Conservation (phyloP, 2,113 vertebrate species). For the Malurus cyaneus region DNA sequence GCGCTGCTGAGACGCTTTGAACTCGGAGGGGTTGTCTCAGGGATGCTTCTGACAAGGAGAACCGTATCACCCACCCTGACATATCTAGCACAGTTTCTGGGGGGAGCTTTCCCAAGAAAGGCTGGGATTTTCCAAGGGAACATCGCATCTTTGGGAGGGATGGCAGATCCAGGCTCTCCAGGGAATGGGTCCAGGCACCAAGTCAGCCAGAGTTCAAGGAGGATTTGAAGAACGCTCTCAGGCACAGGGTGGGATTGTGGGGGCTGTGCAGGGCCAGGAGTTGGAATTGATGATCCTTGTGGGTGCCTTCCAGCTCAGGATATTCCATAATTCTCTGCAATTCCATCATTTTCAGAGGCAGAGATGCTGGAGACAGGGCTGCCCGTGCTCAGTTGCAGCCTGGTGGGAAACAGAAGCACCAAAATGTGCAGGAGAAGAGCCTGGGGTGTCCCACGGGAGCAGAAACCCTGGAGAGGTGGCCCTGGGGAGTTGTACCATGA, state of each 20-base stretch:
- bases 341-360: background rate
- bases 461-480: background rate
- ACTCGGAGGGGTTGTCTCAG: background rate
- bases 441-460: background rate
- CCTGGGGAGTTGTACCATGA: background rate
- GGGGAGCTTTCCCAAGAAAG: background rate
- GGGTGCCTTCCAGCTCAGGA: background rate
- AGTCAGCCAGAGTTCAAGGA: background rate
- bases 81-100: background rate
- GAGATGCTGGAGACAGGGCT: background rate
- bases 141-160: accelerated
- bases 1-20: background rate
- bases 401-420: background rate
- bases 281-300: background rate
- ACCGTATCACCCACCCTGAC: background rate
- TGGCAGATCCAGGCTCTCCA: background rate
- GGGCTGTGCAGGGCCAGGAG: background rate
- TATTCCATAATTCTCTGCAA: background rate
- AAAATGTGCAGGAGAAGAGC: background rate
- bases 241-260: background rate
- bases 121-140: background rate
- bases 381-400: accelerated
- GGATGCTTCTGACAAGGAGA: background rate
- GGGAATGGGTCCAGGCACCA: background rate
- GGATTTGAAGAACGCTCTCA: background rate